Evolutionary conservation across 2,888 invertebrate genomes (phyloP), one percentile per base, ranked within the genome.

Genomic region (Cyrtodaria siliqua): DNA sequence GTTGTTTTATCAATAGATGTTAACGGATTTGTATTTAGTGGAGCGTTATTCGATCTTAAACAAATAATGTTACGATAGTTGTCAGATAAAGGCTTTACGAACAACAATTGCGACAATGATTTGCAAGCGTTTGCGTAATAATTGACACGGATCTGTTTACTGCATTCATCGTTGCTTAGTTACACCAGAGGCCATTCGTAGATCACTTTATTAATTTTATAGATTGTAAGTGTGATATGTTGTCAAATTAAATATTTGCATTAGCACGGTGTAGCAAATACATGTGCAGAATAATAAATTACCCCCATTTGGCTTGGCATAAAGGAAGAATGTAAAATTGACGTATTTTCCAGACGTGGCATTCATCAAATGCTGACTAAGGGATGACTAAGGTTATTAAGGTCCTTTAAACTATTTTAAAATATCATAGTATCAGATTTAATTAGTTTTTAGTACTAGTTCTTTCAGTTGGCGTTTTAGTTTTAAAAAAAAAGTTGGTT

Each of bases 131-230:
- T 53, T 53, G 53, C 59, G 42, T 60, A 52, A 68, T 68, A 60
- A 68, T 60, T 68, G 52, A 49, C 68, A 68, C 60, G 50, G 68
- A 68, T 60, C 18, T 27, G 52, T 53, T 26, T 53, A 68, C 53
- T 40, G 23, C 20, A 42, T 27, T 23, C 20, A 16, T 26, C 6
- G 68, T 68, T 53, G 18, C 68, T 42, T 44, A 20, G 68, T 3
- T 26, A 44, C 24, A 26, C 14, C n/a, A 18, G 26, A 24, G 53
- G 16, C 53, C n/a, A 16, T 53, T 53, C 26, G 26, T 16, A 12
- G 16, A 26, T 26, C 16, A 26, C 24, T 26, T 26, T 53, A 53
- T 53, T 53, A 26, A 53, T 27, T 26, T 26, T 29, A n/a, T 26
- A 53, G 53, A 53, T 53, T 53, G 18, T 29, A 14, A 16, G n/a